Conservation (phyloP, 2,113 vertebrate genomes). For the Sakesphorus luctuosus region DNA sequence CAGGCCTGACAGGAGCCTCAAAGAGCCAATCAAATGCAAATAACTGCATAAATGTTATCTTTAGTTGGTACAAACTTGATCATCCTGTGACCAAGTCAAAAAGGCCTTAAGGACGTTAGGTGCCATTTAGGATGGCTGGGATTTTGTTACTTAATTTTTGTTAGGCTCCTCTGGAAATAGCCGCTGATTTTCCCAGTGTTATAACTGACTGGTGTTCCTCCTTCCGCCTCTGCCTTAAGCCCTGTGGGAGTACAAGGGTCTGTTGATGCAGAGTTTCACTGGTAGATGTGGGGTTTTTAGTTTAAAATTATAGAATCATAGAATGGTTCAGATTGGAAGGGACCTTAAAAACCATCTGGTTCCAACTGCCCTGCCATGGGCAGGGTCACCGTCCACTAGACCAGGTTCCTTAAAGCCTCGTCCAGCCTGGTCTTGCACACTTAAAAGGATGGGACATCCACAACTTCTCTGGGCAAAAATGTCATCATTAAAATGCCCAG, state of each 20-base stretch:
- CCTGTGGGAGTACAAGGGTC: background rate
- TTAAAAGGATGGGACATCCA: background rate
- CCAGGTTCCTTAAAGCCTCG: background rate
- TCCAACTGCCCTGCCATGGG: background rate
- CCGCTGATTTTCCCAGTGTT: background rate
- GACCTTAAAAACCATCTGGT: background rate
- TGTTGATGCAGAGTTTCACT: background rate
- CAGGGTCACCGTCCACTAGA: background rate
- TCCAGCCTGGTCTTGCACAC: background rate
- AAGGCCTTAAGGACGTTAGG: background rate
- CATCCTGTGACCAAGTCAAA: background rate
- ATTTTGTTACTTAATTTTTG: background rate
- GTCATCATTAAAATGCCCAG: background rate
- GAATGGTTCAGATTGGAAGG: background rate
- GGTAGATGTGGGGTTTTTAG: background rate
- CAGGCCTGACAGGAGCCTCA: background rate
- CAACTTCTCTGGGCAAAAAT: background rate
- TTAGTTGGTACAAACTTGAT: background rate
- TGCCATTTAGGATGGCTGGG: background rate
- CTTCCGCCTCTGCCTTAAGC: background rate
- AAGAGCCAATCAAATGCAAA: background rate
- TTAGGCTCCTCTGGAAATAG: background rate
- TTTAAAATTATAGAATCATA: background rate
- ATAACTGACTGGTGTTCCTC: background rate
- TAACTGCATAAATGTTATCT: background rate